Percentiles rank a stretch among this genome's conserved stretches.
Conservation (phyloP, 2,888 invertebrate species). For the Ophraella communa region DNA sequence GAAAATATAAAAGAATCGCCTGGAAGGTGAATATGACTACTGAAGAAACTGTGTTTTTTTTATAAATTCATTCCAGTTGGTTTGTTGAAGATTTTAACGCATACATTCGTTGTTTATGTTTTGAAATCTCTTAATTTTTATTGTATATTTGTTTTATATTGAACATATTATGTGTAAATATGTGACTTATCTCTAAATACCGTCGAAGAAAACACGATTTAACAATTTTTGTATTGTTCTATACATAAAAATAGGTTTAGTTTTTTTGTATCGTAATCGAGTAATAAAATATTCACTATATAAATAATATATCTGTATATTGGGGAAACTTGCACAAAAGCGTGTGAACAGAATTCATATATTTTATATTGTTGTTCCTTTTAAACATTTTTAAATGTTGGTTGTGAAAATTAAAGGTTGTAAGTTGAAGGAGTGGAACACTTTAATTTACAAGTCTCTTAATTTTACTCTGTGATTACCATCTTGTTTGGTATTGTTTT, state of each 20-base stretch:
- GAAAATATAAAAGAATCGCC: background rate
- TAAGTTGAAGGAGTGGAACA: slow-evolving; percentile 51
- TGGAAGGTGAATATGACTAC: background rate
- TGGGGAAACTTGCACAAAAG: slow-evolving; percentile 55
- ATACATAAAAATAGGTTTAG: slow-evolving; percentile 20
- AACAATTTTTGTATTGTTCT: slow-evolving; percentile 21
- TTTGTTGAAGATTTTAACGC: slow-evolving; percentile 32
- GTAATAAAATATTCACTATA: slow-evolving; percentile 37
- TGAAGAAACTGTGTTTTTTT: background rate
- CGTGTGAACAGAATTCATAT: slow-evolving; percentile 43
- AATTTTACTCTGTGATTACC: slow-evolving; percentile 49
- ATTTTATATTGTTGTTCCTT: slow-evolving; percentile 56
- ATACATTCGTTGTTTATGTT: slow-evolving; percentile 28
- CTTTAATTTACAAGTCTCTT: slow-evolving; percentile 45
- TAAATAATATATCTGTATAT: slow-evolving; percentile 55
- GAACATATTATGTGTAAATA: slow-evolving; percentile 39
- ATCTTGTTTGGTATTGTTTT: slow-evolving; percentile 29
- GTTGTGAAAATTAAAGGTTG: slow-evolving; percentile 51
- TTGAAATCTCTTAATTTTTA: slow-evolving; percentile 33
- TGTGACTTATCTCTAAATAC: slow-evolving; percentile 39
- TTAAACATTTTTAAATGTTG: slow-evolving; percentile 51
- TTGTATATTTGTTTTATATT: slow-evolving; percentile 29
- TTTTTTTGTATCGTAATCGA: slow-evolving; percentile 34
- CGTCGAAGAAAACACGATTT: slow-evolving; percentile 17
- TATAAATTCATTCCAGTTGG: slow-evolving; percentile 39